A percentile compares a stretch with the other conserved stretches of the same genome.
phyloP scores from a whole-genome alignment of 1,140 invertebrate genomes.

The Solen grandis region DNA sequence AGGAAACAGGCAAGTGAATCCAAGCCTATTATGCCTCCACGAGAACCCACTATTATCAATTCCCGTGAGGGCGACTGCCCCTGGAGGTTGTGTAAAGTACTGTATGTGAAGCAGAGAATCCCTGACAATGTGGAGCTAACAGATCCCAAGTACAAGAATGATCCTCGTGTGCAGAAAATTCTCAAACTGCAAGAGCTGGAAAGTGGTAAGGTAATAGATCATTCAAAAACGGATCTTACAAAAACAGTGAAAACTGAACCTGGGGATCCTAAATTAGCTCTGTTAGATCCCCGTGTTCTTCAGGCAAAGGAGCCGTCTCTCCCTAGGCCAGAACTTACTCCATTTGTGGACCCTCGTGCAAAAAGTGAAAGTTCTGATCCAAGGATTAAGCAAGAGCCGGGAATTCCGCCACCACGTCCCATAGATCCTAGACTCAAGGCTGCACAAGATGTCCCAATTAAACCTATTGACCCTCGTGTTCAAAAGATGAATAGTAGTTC shows the following conservation, averaged over 20 bases:
- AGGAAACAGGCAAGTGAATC: background rate
- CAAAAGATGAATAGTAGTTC: conserved; percentile 55
- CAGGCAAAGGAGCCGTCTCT: conserved; percentile 3
- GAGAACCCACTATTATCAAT: conserved; percentile 57
- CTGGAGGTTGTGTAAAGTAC: conserved; percentile 38
- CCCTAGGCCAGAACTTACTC: conserved; percentile 16
- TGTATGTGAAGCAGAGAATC: conserved; percentile 38
- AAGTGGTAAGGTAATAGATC: conserved; percentile 51
- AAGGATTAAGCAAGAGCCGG: conserved; percentile 5
- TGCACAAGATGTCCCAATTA: conserved; percentile 12
- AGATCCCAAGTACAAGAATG: conserved; percentile 66
- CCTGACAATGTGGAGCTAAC: conserved; percentile 60
- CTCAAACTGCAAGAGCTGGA: conserved; percentile 48
- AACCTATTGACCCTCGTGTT: conserved; percentile 59
- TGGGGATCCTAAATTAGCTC: conserved; percentile 23
- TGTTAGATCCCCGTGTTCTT: conserved; percentile 42
- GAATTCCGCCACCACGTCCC: conserved; percentile 15
- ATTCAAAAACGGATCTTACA: conserved; percentile 34
- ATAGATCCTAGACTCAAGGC: conserved; percentile 62
- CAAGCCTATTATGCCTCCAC: conserved; percentile 5
- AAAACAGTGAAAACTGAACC: conserved; percentile 7
- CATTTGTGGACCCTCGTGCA: conserved; percentile 36
- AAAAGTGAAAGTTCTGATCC: conserved; percentile 17
- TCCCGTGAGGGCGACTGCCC: conserved; percentile 61
- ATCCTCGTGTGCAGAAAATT: conserved; percentile 72